phyloP scores from a whole-genome alignment of 2,797 vertebrate species.

The Acropternis orthonyx region DNA sequence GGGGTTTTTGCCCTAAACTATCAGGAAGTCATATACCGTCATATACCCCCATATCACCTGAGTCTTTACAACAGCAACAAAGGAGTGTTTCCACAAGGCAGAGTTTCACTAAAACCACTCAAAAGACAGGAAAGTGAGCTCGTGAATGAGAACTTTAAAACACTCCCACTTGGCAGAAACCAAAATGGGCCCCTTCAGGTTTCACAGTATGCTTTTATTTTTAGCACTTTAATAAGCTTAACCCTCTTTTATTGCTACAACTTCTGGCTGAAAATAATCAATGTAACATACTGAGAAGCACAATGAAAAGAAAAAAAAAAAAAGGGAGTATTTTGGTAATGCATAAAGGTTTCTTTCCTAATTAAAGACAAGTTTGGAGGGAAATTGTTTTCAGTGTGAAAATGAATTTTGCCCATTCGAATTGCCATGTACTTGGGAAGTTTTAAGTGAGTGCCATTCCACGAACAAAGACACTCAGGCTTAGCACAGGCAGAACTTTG shows the following conservation, averaged over 20 bases:
- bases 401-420: not conserved
- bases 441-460: not conserved
- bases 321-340: not conserved
- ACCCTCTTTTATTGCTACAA: not conserved
- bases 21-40: not conserved
- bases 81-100: not conserved
- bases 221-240: slow-evolving; percentile 42
- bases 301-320: not conserved
- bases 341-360: not conserved
- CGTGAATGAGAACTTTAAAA: not conserved
- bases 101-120: not conserved
- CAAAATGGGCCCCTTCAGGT: slow-evolving; percentile 22
- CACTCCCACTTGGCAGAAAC: not conserved
- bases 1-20: not conserved
- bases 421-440: not conserved
- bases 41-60: not conserved
- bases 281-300: not conserved
- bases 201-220: slow-evolving; percentile 16
- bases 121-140: not conserved
- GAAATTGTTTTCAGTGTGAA: not conserved
- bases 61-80: not conserved
- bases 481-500: not conserved
- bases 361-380: slow-evolving; percentile 4
- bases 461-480: not conserved
- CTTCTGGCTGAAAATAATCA: slow-evolving; percentile 30